Percentiles rank a stretch among this genome's conserved stretches.
Conservation (phyloP, 2,888 invertebrate species). For the Imbricaverruca yamaguchii region DNA sequence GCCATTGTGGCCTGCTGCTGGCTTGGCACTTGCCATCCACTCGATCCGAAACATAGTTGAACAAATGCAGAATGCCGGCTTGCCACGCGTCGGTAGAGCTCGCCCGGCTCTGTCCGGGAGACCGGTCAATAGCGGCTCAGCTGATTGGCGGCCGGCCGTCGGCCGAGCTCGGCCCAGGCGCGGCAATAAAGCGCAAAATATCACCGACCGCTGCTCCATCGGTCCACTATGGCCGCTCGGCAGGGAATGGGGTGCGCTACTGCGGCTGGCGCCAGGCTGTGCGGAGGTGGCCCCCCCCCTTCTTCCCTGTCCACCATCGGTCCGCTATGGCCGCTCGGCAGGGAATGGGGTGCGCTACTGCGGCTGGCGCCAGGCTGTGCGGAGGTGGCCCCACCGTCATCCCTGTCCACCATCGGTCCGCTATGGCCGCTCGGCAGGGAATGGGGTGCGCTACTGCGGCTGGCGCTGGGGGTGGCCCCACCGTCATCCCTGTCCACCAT, state of each 20-base stretch:
- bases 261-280: not conserved
- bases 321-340: not conserved
- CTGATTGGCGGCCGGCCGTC: too few species aligned
- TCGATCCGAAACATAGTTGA: not conserved
- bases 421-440: too few species aligned
- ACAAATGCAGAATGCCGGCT: too few species aligned
- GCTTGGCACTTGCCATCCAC: not conserved
- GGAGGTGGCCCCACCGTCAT: not conserved
- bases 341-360: not conserved
- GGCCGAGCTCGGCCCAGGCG: not conserved
- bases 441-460: too few species aligned
- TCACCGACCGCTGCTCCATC: not conserved
- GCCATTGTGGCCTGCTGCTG: not conserved
- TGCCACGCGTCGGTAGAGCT: too few species aligned
- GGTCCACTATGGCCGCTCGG: not conserved
- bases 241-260: not conserved
- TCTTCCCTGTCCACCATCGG: too few species aligned
- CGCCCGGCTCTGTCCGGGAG: too few species aligned
- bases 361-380: not conserved
- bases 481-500: too few species aligned
- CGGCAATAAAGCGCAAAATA: not conserved
- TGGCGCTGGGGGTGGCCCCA: too few species aligned
- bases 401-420: too few species aligned
- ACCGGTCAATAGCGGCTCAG: too few species aligned
- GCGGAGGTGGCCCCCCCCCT: too few species aligned